A percentile compares a stretch with the other conserved stretches of the same genome.
phyloP scores from a whole-genome alignment of 1,140 invertebrate genomes.

The Latrodectus geometricus region DNA sequence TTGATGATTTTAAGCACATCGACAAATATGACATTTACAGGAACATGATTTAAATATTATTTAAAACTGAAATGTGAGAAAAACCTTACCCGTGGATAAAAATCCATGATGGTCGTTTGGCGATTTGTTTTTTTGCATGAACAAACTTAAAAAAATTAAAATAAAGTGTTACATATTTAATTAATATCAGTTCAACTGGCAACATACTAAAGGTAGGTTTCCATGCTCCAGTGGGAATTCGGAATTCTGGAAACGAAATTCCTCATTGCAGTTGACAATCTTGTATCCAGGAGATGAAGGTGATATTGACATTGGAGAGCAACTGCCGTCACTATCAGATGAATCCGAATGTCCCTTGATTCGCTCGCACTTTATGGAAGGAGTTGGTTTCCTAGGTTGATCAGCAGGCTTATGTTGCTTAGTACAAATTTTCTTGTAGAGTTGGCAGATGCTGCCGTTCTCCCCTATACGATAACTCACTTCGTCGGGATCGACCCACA shows the following conservation, averaged over 20 bases:
- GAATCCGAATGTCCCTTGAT: slow-evolving; percentile 11
- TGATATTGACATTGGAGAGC: slow-evolving; percentile 26
- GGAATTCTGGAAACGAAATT: slow-evolving; percentile 60
- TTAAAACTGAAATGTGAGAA: no score
- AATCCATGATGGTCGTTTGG: slow-evolving; percentile 35
- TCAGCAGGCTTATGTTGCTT: background rate
- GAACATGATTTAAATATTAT: no score
- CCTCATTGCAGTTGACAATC: slow-evolving; percentile 64
- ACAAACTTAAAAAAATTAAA: background rate
- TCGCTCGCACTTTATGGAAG: slow-evolving; percentile 14
- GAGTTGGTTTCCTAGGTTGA: slow-evolving; percentile 5
- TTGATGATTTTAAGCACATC: no score
- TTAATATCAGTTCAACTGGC: slow-evolving; percentile 65
- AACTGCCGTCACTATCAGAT: background rate
- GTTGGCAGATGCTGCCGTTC: slow-evolving; percentile 78
- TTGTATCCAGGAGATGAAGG: slow-evolving; percentile 20
- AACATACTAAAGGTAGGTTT: slow-evolving; percentile 66
- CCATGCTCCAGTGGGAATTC: slow-evolving; percentile 65
- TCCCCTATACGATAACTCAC: slow-evolving; percentile 79
- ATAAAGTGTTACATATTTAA: background rate
- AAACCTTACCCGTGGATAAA: no score
- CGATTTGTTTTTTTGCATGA: background rate
- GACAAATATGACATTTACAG: no score
- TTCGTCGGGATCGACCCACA: slow-evolving; percentile 79
- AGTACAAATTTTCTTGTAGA: slow-evolving; percentile 70